Percentiles rank a stretch among this genome's conserved stretches.
These are phyloP conservation scores for Brachypalpus laphriformis DNA, from an alignment of 2,888 invertebrate species.

Conservation along the genomic window DNA sequence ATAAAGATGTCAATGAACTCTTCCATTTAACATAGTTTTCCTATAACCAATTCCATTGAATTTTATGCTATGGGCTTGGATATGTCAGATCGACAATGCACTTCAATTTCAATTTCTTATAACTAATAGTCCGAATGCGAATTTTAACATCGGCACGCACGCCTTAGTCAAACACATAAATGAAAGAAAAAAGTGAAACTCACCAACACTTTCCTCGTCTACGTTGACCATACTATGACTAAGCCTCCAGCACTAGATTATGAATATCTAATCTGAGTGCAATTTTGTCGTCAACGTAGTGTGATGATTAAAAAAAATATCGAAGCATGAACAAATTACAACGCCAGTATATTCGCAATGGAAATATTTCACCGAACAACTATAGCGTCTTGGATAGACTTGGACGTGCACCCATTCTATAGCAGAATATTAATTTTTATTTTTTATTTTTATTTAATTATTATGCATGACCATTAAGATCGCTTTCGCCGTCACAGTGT, in stretches of 20 bases:
- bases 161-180: not conserved
- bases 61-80: not conserved
- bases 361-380: not conserved
- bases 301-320: not conserved
- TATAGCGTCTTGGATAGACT: not conserved
- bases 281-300: not conserved
- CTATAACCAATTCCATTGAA: not conserved
- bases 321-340: not conserved
- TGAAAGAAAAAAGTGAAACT: conserved; percentile 57
- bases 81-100: conserved; percentile 26
- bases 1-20: not conserved
- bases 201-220: conserved; percentile 44
- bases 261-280: not conserved
- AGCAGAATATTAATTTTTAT: not conserved
- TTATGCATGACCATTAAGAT: conserved; percentile 27
- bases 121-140: conserved; percentile 51
- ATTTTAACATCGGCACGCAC: conserved; percentile 34
- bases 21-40: not conserved
- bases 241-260: not conserved
- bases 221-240: not conserved
- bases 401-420: not conserved
- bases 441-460: not conserved
- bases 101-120: conserved; percentile 48
- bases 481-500: conserved; percentile 17
- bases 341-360: conserved; percentile 10